Conservation (phyloP, 2,888 invertebrate genomes). For the Dascillus cervinus region DNA sequence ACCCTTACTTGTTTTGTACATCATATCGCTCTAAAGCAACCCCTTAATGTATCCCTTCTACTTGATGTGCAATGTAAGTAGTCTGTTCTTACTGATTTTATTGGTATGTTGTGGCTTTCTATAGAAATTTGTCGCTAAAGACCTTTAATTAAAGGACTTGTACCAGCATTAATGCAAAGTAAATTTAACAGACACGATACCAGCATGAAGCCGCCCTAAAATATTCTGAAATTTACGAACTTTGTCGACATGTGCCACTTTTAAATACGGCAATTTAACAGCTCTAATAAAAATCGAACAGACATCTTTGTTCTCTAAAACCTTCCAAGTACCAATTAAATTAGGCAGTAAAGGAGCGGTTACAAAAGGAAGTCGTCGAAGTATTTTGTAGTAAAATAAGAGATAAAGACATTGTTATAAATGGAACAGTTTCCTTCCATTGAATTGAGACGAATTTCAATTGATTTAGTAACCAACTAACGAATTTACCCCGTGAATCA, state of each 20-base stretch:
- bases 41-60: slow-evolving; percentile 52
- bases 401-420: slow-evolving; percentile 15
- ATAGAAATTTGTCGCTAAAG: too few species aligned
- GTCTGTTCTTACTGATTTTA: slow-evolving; percentile 1
- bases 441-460: slow-evolving; percentile 18
- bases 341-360: slow-evolving; percentile 13
- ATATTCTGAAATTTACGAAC: too few species aligned
- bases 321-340: slow-evolving; percentile 13
- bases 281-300: slow-evolving; percentile 8
- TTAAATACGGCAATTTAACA: slow-evolving; percentile 1
- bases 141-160: too few species aligned
- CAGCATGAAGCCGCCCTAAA: too few species aligned
- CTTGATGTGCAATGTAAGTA: slow-evolving; percentile 64
- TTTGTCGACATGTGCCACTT: too few species aligned
- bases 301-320: slow-evolving; percentile 3
- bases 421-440: slow-evolving; percentile 15
- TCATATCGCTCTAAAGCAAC: slow-evolving; percentile 53
- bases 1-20: slow-evolving; percentile 74
- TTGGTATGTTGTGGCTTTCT: too few species aligned
- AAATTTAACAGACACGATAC: too few species aligned
- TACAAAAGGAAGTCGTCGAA: slow-evolving; percentile 15
- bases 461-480: slow-evolving; percentile 18
- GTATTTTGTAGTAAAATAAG: slow-evolving; percentile 14
- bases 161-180: too few species aligned
- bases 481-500: slow-evolving; percentile 15